phyloP scores from a whole-genome alignment of 2,797 vertebrate species.

The Setipinna tenuifilis region DNA sequence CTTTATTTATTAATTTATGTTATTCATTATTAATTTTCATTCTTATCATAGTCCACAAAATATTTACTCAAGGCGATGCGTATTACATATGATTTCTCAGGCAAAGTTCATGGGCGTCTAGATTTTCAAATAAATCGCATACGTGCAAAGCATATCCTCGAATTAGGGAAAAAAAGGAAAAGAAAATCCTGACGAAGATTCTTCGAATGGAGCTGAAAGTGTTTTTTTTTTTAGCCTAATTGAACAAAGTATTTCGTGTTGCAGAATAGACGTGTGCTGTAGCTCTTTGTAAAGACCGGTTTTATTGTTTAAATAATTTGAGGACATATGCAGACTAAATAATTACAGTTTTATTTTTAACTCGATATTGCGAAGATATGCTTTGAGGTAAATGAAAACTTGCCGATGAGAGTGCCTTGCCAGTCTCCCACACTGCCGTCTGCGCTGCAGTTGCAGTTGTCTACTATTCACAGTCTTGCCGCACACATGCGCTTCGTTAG shows the following conservation, averaged over 20 bases:
- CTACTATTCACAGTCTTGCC: slow-evolving; percentile 58
- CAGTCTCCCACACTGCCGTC: slow-evolving; percentile 5
- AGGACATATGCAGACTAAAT: slow-evolving; percentile 19
- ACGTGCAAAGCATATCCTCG: slow-evolving; percentile 33
- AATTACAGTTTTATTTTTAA: slow-evolving; percentile 15
- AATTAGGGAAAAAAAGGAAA: not conserved
- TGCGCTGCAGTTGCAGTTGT: slow-evolving; percentile 57
- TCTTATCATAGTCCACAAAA: slow-evolving; percentile 39
- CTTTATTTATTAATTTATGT: slow-evolving; percentile 61
- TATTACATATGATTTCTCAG: slow-evolving; percentile 42
- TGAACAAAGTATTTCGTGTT: not conserved
- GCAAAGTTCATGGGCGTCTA: slow-evolving; percentile 32
- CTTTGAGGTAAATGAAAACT: slow-evolving; percentile 25
- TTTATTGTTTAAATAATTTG: slow-evolving; percentile 10
- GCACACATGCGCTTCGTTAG: slow-evolving; percentile 74
- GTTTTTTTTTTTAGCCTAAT: not conserved
- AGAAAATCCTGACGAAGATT: not conserved
- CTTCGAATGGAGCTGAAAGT: not conserved
- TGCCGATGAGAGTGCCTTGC: not conserved
- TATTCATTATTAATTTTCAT: slow-evolving; percentile 49
- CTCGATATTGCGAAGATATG: slow-evolving; percentile 4
- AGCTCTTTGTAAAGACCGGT: not conserved
- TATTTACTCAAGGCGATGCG: slow-evolving; percentile 43
- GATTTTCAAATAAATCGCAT: slow-evolving; percentile 53
- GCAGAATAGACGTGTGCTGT: not conserved